Base-by-base conservation (phyloP, 2,888 invertebrate species). In the Trilocha varians region DNA sequence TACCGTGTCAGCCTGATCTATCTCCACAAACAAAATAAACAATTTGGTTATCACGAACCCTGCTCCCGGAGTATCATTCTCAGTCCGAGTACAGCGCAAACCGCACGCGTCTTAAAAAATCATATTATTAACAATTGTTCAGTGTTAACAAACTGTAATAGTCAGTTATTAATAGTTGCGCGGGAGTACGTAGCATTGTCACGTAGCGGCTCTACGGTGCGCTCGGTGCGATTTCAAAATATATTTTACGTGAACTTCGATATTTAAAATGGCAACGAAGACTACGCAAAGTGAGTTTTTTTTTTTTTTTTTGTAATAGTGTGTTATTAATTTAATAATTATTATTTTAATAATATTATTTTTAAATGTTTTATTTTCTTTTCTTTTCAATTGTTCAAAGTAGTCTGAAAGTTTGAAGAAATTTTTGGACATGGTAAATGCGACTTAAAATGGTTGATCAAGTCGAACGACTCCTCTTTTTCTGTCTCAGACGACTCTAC, bases 131-230 rank as follows among this genome's bases (percentile, higher is more conserved):
- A 49, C 49, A 50, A 51, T 53, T 55, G 49, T 53, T 59, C 59
- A 66, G 69, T 62, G 56, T 52, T 53, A 55, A 59, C 59, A 62
- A 52, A 59, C 50, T 62, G 62, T 61, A 59, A 60, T 64, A 63
- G 56, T 64, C 48, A 48, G 55, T 56, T 66, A 59, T 57, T 59
- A 62, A 64, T 68, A 65, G 52, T 54, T 45, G 56, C 54, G 62
- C 59, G 45, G 41, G 62, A 53, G 59, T 57, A 59, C 78, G 78
- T 75, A 75, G 76, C 71, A 52, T 46, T 42, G 25, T 32, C 34
- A 48, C 74, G 77, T 77, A 75, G 77, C 71, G 54, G 50, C 57
- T 53, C 77, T 75, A 75, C 78, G 72, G 58, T 50, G 45, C 34
- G 45, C 46, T 43, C 43, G 43, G 45, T 17, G 36, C 41, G 41